Percentiles rank a stretch among this genome's conserved stretches.
These are phyloP conservation scores for Peribatodes rhomboidaria DNA, from an alignment of 2,888 invertebrate genomes.

Conservation along the genomic window DNA sequence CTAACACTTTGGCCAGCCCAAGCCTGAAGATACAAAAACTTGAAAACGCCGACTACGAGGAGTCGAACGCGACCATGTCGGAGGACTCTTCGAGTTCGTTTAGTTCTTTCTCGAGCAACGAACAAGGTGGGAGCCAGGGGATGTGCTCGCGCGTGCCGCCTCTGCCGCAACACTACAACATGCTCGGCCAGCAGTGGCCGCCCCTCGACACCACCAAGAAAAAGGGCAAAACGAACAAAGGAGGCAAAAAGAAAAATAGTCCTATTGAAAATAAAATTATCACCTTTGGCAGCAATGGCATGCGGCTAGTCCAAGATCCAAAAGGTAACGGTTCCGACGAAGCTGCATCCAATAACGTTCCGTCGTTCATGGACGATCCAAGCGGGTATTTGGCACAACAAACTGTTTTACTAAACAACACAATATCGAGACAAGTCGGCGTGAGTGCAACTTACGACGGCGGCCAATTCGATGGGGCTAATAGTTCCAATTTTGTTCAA, in stretches of 20 bases:
- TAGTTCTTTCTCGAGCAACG: slow-evolving; percentile 69
- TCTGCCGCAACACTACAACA: slow-evolving; percentile 88
- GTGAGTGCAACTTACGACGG: slow-evolving; percentile 69
- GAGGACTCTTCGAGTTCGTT: slow-evolving; percentile 72
- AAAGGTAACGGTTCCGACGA: slow-evolving; percentile 81
- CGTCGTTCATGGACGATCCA: slow-evolving; percentile 96
- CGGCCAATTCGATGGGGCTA: slow-evolving; percentile 67
- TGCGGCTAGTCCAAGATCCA: slow-evolving; percentile 68
- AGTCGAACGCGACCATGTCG: slow-evolving; percentile 67
- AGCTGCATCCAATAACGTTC: slow-evolving; percentile 85
- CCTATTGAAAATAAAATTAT: slow-evolving; percentile 68
- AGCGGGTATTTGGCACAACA: slow-evolving; percentile 96
- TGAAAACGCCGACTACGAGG: slow-evolving; percentile 75
- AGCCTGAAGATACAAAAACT: slow-evolving; percentile 71
- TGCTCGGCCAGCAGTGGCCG: slow-evolving; percentile 81
- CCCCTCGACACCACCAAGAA: slow-evolving; percentile 74
- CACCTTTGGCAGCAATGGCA: slow-evolving; percentile 68
- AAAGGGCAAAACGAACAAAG: slow-evolving; percentile 86
- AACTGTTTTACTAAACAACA: slow-evolving; percentile 94
- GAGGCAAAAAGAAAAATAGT: slow-evolving; percentile 80
- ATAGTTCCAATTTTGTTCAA: slow-evolving; percentile 53
- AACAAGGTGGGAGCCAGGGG: slow-evolving; percentile 75
- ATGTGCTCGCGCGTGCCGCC: slow-evolving; percentile 91
- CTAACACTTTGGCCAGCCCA: slow-evolving; percentile 68
- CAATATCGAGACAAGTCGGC: slow-evolving; percentile 90